Percentiles rank a stretch among this genome's conserved stretches.
Conservation (phyloP, 2,797 vertebrate genomes). For the Acropternis orthonyx region DNA sequence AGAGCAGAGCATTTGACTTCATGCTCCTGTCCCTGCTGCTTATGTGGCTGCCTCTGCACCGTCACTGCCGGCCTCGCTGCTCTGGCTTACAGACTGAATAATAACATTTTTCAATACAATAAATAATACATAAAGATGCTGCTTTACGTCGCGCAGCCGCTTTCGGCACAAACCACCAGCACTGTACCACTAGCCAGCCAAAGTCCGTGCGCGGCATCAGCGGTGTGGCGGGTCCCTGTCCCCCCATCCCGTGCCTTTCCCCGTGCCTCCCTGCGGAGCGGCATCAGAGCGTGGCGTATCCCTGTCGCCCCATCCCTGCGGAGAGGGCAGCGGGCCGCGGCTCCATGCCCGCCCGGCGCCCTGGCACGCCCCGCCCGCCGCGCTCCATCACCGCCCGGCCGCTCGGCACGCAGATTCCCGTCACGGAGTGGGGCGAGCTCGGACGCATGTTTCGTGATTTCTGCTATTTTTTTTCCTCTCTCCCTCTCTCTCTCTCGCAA, state of each 20-base stretch:
- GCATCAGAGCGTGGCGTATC: background rate
- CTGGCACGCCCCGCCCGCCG: background rate
- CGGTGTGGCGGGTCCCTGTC: rapidly evolving
- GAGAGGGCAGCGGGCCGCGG: background rate
- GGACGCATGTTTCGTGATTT: rapidly evolving
- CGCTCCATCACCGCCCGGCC: background rate
- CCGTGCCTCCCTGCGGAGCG: background rate
- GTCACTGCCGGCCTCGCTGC: background rate
- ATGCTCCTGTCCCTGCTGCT: background rate
- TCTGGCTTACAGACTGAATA: background rate
- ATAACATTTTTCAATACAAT: background rate
- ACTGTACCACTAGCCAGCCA: background rate
- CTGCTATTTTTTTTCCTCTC: too few relatives aligned
- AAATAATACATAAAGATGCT: background rate
- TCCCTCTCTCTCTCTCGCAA: too few relatives aligned
- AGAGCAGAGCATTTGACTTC: background rate
- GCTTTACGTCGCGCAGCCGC: background rate
- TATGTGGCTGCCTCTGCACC: background rate
- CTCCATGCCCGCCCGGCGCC: background rate
- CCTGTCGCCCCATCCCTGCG: background rate
- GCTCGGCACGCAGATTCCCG: background rate
- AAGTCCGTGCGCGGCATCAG: background rate
- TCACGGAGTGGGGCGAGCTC: background rate
- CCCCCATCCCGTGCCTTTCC: background rate
- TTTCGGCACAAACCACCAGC: background rate